A percentile compares a stretch with the other conserved stretches of the same genome.
phyloP scores from a whole-genome alignment of 92 coral and sea anemone genomes.

The Plumapathes pennacea region DNA sequence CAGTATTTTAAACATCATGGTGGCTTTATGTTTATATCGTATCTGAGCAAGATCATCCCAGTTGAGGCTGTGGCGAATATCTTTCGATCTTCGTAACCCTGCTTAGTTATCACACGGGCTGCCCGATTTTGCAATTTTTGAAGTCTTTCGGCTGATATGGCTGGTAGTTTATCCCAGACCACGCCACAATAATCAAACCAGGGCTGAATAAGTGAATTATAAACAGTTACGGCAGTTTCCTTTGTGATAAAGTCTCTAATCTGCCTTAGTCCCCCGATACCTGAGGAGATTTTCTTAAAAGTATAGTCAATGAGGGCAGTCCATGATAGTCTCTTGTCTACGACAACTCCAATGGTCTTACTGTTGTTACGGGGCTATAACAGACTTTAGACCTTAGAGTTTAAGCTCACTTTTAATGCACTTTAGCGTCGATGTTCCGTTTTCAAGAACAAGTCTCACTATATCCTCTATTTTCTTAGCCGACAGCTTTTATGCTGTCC shows the following conservation, averaged over 20 bases:
- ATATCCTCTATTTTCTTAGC: no score
- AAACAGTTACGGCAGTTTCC: neutral
- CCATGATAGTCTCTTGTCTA: neutral
- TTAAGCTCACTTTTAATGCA: no score
- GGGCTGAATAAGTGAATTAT: neutral
- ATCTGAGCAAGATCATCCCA: no score
- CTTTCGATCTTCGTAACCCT: no score
- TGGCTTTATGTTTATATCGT: no score
- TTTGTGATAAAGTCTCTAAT: neutral
- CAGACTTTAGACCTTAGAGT: no score
- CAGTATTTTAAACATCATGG: no score
- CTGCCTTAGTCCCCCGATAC: neutral
- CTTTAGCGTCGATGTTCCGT: no score
- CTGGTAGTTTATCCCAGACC: neutral
- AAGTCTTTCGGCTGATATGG: neutral
- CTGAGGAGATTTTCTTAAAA: conserved; percentile 2
- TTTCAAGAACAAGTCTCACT: no score
- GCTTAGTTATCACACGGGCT: neutral
- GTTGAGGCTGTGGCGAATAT: no score
- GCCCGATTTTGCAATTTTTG: neutral
- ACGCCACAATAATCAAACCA: neutral
- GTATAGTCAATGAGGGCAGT: neutral
- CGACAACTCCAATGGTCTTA: neutral
- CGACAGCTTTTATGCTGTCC: no score
- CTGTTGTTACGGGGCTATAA: no score